Percentiles rank a stretch among this genome's conserved stretches.
These are phyloP conservation scores for Toxotes chatareus DNA, from an alignment of 2,113 vertebrate species.

Conservation along the genomic window DNA sequence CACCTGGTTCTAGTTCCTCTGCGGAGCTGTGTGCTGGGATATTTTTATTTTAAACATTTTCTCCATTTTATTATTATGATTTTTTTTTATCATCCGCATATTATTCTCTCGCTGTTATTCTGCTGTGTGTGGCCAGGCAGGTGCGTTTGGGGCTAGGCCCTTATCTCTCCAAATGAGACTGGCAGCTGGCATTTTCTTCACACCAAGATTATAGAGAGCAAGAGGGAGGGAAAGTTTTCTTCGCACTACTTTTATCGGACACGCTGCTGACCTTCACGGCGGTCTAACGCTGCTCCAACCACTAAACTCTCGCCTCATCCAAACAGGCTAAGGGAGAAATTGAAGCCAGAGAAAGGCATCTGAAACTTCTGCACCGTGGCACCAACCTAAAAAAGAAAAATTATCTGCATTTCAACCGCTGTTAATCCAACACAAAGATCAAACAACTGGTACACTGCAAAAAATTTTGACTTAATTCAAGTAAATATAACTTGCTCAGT, in stretches of 20 bases:
- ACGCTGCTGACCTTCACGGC: slow-evolving; percentile 69
- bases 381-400: not conserved
- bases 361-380: slow-evolving; percentile 24
- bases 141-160: slow-evolving; percentile 47
- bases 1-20: slow-evolving; percentile 49
- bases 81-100: slow-evolving; percentile 58
- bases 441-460: not conserved
- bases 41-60: slow-evolving; percentile 49
- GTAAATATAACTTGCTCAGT: not conserved
- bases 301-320: slow-evolving; percentile 52
- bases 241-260: slow-evolving; percentile 70
- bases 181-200: slow-evolving; percentile 75
- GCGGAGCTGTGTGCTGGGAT: slow-evolving; percentile 21
- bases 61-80: not conserved
- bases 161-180: slow-evolving; percentile 75
- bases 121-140: slow-evolving; percentile 54
- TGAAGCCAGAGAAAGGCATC: slow-evolving; percentile 63
- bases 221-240: slow-evolving; percentile 54
- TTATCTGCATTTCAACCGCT: not conserved
- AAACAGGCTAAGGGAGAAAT: slow-evolving; percentile 55
- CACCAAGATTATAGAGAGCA: slow-evolving; percentile 62
- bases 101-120: slow-evolving; percentile 48
- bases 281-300: slow-evolving; percentile 21
- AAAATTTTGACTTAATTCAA: not conserved
- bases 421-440: slow-evolving; percentile 24